Evolutionary conservation across 2,797 vertebrate genomes (phyloP), one percentile per base, ranked within the genome.

Genomic region (Phoxinus dragarum): DNA sequence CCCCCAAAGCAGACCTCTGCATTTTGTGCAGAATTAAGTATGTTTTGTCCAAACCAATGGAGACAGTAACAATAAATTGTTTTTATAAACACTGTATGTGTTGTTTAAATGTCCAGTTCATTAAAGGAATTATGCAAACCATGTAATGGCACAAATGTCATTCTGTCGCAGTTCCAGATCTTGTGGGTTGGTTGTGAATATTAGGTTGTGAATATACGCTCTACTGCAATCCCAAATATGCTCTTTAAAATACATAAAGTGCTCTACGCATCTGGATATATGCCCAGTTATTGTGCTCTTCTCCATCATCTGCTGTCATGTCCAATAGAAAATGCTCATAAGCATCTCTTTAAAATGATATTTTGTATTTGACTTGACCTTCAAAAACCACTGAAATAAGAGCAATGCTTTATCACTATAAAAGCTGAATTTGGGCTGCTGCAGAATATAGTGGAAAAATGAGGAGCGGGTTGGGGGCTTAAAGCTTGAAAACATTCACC

Each of bases 401-500:
- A 56, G 27, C 75, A 75, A 59, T 10, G 49, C 40, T 47, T 79
- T 69, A 7, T 86, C 86, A 81, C 38, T 31, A 84, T 78, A 89
- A 72, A 38, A 61, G 86, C 83, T 87, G 78, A 31, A 67, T 84
- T 82, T 82, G 83, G 76, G 49, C 72, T 67, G n/a, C 8, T 10
- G 19, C 85, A 87, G 89, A 34, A 88, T 69, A 40, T 80, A 59
- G 42, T 19, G 38, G 49, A 36, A 72, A 86, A 83, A 36, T 67
- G 80, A 86, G 84, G 54, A 84, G 11, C 0, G 1, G 69, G 23
- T 67, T 42, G 79, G 12, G 52, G 36, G 59, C 44, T 23, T 72
- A 34, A 8, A 84, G 66, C 86, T 82, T 81, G 52, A 68, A 86
- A 40, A n/a, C 47, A 87, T 89, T 86, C 80, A 86, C 85, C 52